Base-by-base conservation (phyloP, 2,888 invertebrate genomes). In the Hirtodrosophila confusa region DNA sequence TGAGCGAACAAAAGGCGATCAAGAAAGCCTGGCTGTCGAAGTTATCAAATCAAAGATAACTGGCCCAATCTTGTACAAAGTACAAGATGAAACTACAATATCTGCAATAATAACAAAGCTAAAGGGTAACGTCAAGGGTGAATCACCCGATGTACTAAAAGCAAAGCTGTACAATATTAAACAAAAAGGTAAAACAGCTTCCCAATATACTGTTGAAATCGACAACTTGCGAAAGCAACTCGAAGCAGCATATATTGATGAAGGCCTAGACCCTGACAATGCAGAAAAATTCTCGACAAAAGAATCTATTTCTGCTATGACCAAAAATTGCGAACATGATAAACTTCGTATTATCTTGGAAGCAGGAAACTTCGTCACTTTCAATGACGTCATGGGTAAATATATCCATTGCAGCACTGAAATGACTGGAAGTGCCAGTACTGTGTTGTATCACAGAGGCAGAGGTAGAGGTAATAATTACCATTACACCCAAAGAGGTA, bases 391-490 rank as follows among this genome's bases (percentile, higher is more conserved):
- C 8, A 43, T 43, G n/a, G 43, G 43, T 36, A 54, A 54, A 44
- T 54, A 54, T 11, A 53, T 44, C 31, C 54, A 54, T 10, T 44
- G 44, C 29, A 36, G 37, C 44, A 54, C 44, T 24, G 54, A 51
- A 44, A 54, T 54, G 54, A 54, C 54, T 10, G 54, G 54, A 33
- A 54, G 44, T 12, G 8, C 56, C 8, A 56, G 47, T 33, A 40
- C 37, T 17, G 12, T 55, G 27, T 39, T 48, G 27, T 49, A 41
- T 23, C 11, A 43, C 10, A 29, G 10, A 33, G 40, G 23, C 11
- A 41, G 27, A 43, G 53, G 9, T 39, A 39, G 39, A 39, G 53
- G 53, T 11, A 53, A 53, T 43, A 23, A 53, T 23, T 17, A n/a
- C 43, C 9, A 33, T 11, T 6, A 33, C 6, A 35, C 17, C 33